Base-by-base conservation (phyloP, 2,113 vertebrate species). In the Amia ocellicauda region DNA sequence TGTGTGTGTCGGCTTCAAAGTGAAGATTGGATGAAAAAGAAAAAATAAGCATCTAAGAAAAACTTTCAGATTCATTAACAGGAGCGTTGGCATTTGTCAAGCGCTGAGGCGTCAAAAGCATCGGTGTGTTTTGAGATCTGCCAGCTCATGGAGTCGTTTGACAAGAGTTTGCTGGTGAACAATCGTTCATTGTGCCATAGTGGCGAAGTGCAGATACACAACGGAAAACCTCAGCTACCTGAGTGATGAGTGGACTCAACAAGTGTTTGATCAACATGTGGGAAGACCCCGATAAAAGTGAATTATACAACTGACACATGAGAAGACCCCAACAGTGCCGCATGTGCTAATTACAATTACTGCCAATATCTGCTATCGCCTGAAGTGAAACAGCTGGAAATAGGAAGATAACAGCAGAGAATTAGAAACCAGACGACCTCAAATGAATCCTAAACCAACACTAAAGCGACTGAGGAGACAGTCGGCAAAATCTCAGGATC, bases 341-440 rank as follows among this genome's bases (percentile, higher is more conserved):
- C 22, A 20, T 10, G 29, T n/a, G 26, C 29, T 55, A 19, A 54
- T 63, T 41, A 42, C 23, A 63, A 26, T 27, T 8, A 8, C 7
- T n/a, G 29, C 23, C 40, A 47, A 47, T 43, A 31, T 55, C 22
- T 23, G 3, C 31, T n/a, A 29, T 14, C 16, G 14, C 24, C 31
- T 17, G 17, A 19, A 57, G 23, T 29, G 40, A 7, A 56, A 43
- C 36, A n/a, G 11, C 51, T 61, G 51, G 20, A 52, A 62, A n/a
- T 31, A 50, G n/a, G 43, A 53, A 63, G 31, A 62, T 62, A 62
- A 62, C 26, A 51, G 26, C 28, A 29, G 53, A 13, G 49, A 36
- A 36, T 28, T 22, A 41, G 36, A 27, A 19, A 7, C 22, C 36
- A 42, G 45, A 55, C 42, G 51, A 63, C 22, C 51, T 42, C 17